These are phyloP conservation scores for Brenthis daphne DNA, from an alignment of 2,888 invertebrate genomes.

Conservation along the genomic window DNA sequence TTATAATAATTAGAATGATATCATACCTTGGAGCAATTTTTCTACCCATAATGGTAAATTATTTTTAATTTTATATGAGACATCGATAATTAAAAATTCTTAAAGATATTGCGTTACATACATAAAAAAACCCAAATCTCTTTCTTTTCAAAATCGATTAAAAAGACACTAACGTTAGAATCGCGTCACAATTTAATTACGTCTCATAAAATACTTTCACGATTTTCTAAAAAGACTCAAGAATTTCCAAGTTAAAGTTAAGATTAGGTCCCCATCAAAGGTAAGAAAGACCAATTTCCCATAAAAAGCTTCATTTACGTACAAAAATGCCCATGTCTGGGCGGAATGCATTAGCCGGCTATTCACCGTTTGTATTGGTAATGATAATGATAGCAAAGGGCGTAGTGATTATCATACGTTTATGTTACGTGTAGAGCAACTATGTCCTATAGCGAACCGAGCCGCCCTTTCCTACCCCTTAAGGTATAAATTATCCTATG, in stretches of 20 bases:
- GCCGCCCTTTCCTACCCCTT: conserved; percentile 15
- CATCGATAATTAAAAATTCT: too few relatives aligned
- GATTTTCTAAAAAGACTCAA: not conserved
- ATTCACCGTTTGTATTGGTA: conserved; percentile 20
- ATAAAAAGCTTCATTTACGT: conserved; percentile 15
- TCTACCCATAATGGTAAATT: too few relatives aligned
- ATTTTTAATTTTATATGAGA: too few relatives aligned
- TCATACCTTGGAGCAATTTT: too few relatives aligned
- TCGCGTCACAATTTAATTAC: conserved; percentile 2
- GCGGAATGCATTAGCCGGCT: conserved; percentile 20
- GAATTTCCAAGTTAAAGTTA: conserved; percentile 4
- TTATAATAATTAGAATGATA: too few relatives aligned
- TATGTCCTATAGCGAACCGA: not conserved
- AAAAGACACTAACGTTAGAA: too few relatives aligned
- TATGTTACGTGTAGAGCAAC: conserved; percentile 2
- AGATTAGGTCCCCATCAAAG: conserved; percentile 6
- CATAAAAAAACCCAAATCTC: too few relatives aligned
- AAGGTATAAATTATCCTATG: conserved; percentile 7
- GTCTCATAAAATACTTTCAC: too few relatives aligned
- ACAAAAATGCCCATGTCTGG: conserved; percentile 11
- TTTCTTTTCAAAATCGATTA: too few relatives aligned
- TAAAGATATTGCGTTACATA: too few relatives aligned
- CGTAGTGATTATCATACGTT: conserved; percentile 22
- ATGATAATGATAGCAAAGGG: conserved; percentile 24
- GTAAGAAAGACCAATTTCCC: not conserved